phyloP scores from a whole-genome alignment of 53 echinoderm and acorn worm genomes.

The Echinarachnius parma region DNA sequence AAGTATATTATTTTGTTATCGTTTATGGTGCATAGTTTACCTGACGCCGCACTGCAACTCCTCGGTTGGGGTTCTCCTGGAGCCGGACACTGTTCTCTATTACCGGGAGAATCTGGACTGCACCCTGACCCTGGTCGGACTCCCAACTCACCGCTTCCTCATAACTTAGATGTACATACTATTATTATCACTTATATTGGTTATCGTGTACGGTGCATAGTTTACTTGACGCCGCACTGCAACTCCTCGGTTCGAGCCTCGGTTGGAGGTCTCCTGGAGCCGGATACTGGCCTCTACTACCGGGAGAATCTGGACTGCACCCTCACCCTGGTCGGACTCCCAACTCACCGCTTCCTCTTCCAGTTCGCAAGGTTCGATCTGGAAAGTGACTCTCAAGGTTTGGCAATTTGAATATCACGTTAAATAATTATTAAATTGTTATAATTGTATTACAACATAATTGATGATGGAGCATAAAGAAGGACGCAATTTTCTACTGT shows the following conservation, averaged over 20 bases:
- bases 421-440: no score
- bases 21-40: slow-evolving; percentile 66
- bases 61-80: slow-evolving; percentile 77
- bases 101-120: slow-evolving; percentile 84
- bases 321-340: slow-evolving; percentile 39
- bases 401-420: no score
- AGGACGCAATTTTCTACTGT: no score
- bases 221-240: slow-evolving; percentile 71
- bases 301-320: slow-evolving; percentile 75
- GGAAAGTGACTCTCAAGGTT: slow-evolving; percentile 64
- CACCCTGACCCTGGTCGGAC: slow-evolving; percentile 45
- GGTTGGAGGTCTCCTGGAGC: slow-evolving; percentile 79
- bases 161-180: no score
- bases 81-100: slow-evolving; percentile 71
- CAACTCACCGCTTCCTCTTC: slow-evolving; percentile 51
- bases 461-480: no score
- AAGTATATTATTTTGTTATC: no score
- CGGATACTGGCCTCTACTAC: slow-evolving; percentile 75
- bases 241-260: slow-evolving; percentile 56
- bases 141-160: slow-evolving; percentile 45
- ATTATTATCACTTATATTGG: no score
- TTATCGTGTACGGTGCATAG: no score
- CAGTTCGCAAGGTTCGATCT: slow-evolving; percentile 79
- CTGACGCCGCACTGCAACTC: slow-evolving; percentile 66
- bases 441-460: no score